Conservation (phyloP, 2,888 invertebrate species). For the Iselma pallidipennis region DNA sequence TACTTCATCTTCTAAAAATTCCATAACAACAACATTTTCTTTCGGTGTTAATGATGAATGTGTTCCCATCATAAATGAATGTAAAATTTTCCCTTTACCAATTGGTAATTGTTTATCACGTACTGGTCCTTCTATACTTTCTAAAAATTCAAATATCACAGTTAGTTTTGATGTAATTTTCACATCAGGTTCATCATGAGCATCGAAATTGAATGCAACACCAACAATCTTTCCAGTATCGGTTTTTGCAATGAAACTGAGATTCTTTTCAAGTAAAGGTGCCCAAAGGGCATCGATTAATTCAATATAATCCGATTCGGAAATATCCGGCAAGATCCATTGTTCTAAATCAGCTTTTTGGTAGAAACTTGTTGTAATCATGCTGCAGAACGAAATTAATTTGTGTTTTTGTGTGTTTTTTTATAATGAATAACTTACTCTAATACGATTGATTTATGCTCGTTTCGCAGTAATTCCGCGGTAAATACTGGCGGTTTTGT, state of each 20-base stretch:
- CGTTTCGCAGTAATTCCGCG: conserved; percentile 62
- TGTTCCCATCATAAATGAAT: conserved; percentile 89
- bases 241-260: conserved; percentile 70
- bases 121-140: conserved; percentile 74
- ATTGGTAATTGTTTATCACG: conserved; percentile 65
- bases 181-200: conserved; percentile 77
- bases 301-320: conserved; percentile 69
- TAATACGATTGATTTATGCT: conserved; percentile 69
- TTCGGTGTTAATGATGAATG: conserved; percentile 65
- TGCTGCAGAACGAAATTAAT: conserved; percentile 59
- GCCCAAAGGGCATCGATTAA: conserved; percentile 73
- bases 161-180: conserved; percentile 69
- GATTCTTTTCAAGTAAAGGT: conserved; percentile 67
- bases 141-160: conserved; percentile 78
- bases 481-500: conserved; percentile 52
- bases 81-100: conserved; percentile 72
- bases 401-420: not conserved
- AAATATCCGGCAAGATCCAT: conserved; percentile 73
- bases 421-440: conserved; percentile 61
- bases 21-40: conserved; percentile 79
- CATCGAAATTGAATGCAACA: conserved; percentile 80
- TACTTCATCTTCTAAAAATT: conserved; percentile 77
- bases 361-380: conserved; percentile 83
- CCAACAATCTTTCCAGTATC: conserved; percentile 65
- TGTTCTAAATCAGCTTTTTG: conserved; percentile 84